A percentile compares a stretch with the other conserved stretches of the same genome.
phyloP scores from a whole-genome alignment of 37 sponge, comb jelly and placozoan species.

The Hexactinellida sp. region DNA sequence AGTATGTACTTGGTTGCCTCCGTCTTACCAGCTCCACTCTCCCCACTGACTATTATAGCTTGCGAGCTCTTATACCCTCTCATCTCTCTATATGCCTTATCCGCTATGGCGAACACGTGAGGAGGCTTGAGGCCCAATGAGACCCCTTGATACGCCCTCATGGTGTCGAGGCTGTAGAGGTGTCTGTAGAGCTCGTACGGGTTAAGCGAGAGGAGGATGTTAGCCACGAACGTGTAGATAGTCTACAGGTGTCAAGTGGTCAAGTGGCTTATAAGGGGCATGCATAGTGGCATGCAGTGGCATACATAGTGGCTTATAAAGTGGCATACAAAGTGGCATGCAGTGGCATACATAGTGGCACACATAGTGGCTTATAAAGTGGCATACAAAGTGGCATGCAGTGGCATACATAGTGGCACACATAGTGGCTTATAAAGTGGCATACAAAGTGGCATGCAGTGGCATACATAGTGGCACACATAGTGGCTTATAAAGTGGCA shows the following conservation, averaged over 20 bases:
- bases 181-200: constrained; percentile 49
- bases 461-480: no score
- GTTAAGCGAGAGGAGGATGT: constrained; percentile 87
- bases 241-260: neutral
- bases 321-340: no score
- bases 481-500: no score
- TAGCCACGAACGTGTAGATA: constrained; percentile 78
- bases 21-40: constrained; percentile 7
- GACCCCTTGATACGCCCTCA: constrained; percentile 63
- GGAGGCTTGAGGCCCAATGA: constrained; percentile 80
- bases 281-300: neutral
- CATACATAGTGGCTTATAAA: no score
- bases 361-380: no score
- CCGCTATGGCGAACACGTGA: constrained; percentile 90
- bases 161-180: constrained; percentile 48
- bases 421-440: no score
- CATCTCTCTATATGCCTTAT: constrained; percentile 92
- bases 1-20: neutral
- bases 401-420: no score
- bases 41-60: constrained; percentile 89
- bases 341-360: no score
- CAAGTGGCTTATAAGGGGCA: no score
- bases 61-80: constrained; percentile 46
- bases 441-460: no score
- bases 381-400: no score